phyloP scores from a whole-genome alignment of 2,888 invertebrate genomes.

The Drosophila lutescens region DNA sequence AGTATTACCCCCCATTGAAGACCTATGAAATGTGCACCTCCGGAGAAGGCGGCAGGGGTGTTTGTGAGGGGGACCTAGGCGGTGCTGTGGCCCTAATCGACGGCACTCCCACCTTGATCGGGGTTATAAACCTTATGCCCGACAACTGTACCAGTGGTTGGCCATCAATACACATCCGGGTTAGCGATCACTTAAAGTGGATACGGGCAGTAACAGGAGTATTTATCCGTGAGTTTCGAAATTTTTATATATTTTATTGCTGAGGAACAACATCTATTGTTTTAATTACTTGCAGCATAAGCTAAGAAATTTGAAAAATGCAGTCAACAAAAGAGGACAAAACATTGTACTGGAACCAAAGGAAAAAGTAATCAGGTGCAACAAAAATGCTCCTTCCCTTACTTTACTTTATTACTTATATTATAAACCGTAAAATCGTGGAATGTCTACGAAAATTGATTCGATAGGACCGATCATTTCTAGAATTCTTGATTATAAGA shows the following conservation, averaged over 20 bases:
- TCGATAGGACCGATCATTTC: too few relatives aligned
- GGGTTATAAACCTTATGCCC: neutral
- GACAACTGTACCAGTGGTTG: neutral
- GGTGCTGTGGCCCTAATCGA: neutral
- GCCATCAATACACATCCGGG: slow-evolving; percentile 1
- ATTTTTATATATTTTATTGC: neutral
- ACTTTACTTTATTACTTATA: too few relatives aligned
- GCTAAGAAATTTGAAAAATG: neutral
- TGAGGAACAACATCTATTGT: neutral
- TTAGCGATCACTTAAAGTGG: neutral
- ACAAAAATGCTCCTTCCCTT: too few relatives aligned
- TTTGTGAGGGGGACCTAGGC: neutral
- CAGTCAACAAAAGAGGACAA: too few relatives aligned
- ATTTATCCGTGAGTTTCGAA: neutral
- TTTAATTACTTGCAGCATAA: neutral
- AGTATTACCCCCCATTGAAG: neutral
- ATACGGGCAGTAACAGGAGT: neutral
- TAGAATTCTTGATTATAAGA: too few relatives aligned
- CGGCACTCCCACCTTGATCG: neutral
- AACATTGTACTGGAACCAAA: neutral
- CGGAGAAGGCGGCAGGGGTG: neutral
- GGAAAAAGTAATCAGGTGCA: neutral
- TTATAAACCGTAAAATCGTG: too few relatives aligned
- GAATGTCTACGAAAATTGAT: too few relatives aligned
- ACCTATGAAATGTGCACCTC: neutral